Base-by-base conservation (phyloP, 2,888 invertebrate genomes). In the Xanthorhoe spadicearia region DNA sequence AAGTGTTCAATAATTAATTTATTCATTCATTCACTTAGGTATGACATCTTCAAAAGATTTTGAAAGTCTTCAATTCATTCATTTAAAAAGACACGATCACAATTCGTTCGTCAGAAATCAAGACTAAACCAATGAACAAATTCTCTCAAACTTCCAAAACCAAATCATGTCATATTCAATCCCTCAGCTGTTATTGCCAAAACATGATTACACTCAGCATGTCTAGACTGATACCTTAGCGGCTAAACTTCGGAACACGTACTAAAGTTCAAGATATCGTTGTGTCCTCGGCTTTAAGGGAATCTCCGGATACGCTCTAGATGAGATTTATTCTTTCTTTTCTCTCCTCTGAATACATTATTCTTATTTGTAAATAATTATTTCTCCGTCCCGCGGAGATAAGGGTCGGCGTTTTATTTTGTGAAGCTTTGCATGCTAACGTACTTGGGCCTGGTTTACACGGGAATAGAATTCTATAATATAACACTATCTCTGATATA, bases 341-440 rank as follows among this genome's bases (percentile, higher is more conserved):
- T 79, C 77, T 80, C 75, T 78, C 76, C 74, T 77, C 80, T 80
- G 84, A 83, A 85, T 85, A 83, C 81, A 84, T 84, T 84, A 84
- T 79, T 83, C 78, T 84, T 83, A 86, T 86, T 85, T 86, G 82
- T 84, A 84, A 84, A 86, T 84, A 85, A 86, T 85, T 84, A 86
- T 80, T 80, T 78, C 71, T 76, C 69, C 59, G 61, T 71, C 71
- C 75, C 72, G 70, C 55, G 7, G 77, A 75, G 81, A 80, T 72
- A 75, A 73, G 73, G 74, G 73, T 71, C 79, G 77, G 73, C 74
- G 77, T 70, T 77, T 80, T 77, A 65, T 70, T 74, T 71, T 67
- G 66, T 66, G 64, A 18, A 60, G 59, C 51, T 68, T 66, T 66
- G 52, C 61, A 61, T 58, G 61, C 52, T 48, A 38, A 23, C 49